Evolutionary conservation across 2,797 vertebrate species (phyloP).

Genomic region (Rhinella marina): DNA sequence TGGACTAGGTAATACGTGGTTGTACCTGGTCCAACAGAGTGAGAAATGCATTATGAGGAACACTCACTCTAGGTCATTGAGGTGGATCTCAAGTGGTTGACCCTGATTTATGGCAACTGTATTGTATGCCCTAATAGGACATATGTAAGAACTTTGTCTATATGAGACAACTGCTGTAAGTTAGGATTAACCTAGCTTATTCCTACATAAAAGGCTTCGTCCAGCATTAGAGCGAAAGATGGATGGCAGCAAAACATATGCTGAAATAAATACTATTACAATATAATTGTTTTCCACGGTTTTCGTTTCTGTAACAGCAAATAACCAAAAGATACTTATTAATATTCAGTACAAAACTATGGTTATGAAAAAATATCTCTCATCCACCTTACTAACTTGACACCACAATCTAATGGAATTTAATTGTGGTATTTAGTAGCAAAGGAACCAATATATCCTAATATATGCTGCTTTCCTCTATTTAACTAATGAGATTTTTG

Average conservation of each 20-base stretch:
- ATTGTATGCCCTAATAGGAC: too few relatives aligned
- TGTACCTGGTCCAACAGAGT: too few relatives aligned
- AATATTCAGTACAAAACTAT: background rate
- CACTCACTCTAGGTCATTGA: too few relatives aligned
- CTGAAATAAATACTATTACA: background rate
- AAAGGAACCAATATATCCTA: slow-evolving; percentile 52
- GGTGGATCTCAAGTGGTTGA: too few relatives aligned
- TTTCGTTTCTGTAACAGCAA: background rate
- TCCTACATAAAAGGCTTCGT: background rate
- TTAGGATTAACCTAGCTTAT: background rate
- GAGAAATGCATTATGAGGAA: too few relatives aligned
- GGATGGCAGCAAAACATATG: background rate
- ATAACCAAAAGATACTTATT: background rate
- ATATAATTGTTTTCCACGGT: background rate
- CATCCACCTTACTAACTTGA: slow-evolving; percentile 42
- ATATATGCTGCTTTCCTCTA: slow-evolving; percentile 49
- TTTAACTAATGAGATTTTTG: slow-evolving; percentile 63
- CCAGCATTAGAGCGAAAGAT: background rate
- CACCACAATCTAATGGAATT: slow-evolving; percentile 53
- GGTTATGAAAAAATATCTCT: slow-evolving; percentile 31
- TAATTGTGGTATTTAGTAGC: slow-evolving; percentile 59
- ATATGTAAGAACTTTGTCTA: too few relatives aligned
- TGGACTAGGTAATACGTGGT: too few relatives aligned
- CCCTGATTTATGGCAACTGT: too few relatives aligned
- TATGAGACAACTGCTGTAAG: too few relatives aligned